These are phyloP conservation scores for Tetrao urogallus DNA, from an alignment of 2,113 vertebrate species.

Conservation along the genomic window DNA sequence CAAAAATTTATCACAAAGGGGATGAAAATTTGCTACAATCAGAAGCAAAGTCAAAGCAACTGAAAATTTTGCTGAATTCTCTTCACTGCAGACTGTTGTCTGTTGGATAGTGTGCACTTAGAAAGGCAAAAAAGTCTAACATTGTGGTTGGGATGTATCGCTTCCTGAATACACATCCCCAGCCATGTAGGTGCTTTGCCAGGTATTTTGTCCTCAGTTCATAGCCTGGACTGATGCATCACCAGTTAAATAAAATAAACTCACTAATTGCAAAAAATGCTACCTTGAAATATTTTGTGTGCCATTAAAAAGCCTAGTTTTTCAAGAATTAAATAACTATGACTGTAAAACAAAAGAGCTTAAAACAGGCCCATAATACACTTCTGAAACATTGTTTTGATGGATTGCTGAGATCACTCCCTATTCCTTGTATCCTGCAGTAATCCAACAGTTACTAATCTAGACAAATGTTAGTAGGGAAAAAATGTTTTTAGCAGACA, in stretches of 20 bases:
- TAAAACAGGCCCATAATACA: constrained; percentile 12
- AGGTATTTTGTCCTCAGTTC: not conserved
- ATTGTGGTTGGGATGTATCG: not conserved
- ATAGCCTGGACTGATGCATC: not conserved
- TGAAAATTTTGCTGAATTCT: not conserved
- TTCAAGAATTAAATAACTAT: not conserved
- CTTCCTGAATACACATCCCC: not conserved
- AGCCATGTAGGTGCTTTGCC: not conserved
- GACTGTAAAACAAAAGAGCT: not conserved
- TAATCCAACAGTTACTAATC: constrained; percentile 81
- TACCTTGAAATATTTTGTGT: not conserved
- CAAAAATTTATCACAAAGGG: not conserved
- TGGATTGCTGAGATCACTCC: constrained; percentile 59
- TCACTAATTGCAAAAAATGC: not conserved
- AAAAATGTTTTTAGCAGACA: constrained; percentile 76
- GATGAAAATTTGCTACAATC: not conserved
- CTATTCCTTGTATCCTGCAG: constrained; percentile 27
- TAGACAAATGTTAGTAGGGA: constrained; percentile 51
- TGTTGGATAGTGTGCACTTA: not conserved
- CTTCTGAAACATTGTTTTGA: constrained; percentile 52
- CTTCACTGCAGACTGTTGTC: not conserved
- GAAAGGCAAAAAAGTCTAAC: not conserved
- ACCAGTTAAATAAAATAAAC: not conserved
- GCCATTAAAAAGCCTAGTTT: not conserved
- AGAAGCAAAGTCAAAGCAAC: not conserved